Evolutionary conservation across 2,113 vertebrate genomes (phyloP).

Genomic region (Macrotus californicus): DNA sequence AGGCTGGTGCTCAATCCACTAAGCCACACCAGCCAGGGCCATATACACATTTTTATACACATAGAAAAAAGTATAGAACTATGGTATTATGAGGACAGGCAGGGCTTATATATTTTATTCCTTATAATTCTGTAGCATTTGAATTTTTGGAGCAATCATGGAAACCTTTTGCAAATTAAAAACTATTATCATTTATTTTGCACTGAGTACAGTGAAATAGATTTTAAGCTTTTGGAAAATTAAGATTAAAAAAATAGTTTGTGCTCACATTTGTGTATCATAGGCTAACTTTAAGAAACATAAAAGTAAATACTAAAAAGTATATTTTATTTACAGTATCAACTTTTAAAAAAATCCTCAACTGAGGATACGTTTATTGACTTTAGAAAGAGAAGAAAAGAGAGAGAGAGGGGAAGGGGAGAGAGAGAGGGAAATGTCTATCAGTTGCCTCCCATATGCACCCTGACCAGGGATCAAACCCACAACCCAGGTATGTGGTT

Average conservation of each 20-base stretch:
- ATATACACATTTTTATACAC: background rate
- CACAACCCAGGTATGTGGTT: too few relatives aligned
- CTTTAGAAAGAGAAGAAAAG: too few relatives aligned
- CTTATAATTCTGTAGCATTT: background rate
- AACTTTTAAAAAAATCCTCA: background rate
- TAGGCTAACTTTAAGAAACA: background rate
- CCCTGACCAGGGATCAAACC: too few relatives aligned
- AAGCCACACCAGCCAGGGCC: too few relatives aligned
- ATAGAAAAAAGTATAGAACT: background rate
- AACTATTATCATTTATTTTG: background rate
- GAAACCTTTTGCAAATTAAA: slow-evolving; percentile 1
- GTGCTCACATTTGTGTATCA: background rate
- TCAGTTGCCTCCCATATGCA: too few relatives aligned
- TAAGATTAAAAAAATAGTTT: background rate
- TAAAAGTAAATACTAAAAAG: background rate
- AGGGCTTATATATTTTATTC: background rate
- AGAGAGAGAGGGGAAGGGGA: too few relatives aligned
- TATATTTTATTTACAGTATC: background rate
- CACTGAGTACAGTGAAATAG: background rate
- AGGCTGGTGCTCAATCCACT: too few relatives aligned
- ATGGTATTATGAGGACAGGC: background rate
- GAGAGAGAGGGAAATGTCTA: too few relatives aligned
- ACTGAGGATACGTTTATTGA: too few relatives aligned
- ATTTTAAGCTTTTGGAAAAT: background rate
- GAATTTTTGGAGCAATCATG: background rate